Evolutionary conservation across 2,797 vertebrate genomes (phyloP).

Genomic region (Netta rufina): DNA sequence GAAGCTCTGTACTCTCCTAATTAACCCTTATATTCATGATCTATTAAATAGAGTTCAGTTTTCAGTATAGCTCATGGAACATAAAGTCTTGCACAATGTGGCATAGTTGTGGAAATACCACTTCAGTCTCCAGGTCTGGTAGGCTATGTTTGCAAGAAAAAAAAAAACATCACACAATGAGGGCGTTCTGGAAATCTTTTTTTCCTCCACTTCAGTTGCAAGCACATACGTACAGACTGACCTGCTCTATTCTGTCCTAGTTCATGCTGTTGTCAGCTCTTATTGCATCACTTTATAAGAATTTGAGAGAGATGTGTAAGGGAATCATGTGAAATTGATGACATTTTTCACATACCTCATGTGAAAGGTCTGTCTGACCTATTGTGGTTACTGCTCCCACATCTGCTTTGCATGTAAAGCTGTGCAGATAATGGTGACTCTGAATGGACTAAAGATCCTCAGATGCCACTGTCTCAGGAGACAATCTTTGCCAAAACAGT

Average conservation of each 20-base stretch:
- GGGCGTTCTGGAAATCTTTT: background rate
- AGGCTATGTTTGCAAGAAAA: background rate
- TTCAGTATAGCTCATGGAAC: background rate
- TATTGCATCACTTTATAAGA: background rate
- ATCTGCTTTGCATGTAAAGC: background rate
- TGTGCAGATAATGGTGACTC: background rate
- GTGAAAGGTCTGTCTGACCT: background rate
- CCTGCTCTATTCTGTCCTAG: background rate
- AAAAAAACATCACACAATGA: background rate
- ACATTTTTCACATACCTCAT: background rate
- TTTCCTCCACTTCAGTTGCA: background rate
- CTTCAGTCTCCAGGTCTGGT: background rate
- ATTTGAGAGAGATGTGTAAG: background rate
- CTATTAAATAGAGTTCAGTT: background rate
- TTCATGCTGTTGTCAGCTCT: background rate
- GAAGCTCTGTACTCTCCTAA: background rate
- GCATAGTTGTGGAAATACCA: background rate
- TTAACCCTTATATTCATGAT: background rate
- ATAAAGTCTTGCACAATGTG: background rate
- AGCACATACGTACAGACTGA: background rate
- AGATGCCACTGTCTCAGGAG: background rate
- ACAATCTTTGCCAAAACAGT: background rate
- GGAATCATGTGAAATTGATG: background rate
- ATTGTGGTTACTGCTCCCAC: background rate
- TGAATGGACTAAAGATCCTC: background rate